Percentiles rank a stretch among this genome's conserved stretches.
phyloP scores from a whole-genome alignment of 2,797 vertebrate species.

The Anguilla megastoma region DNA sequence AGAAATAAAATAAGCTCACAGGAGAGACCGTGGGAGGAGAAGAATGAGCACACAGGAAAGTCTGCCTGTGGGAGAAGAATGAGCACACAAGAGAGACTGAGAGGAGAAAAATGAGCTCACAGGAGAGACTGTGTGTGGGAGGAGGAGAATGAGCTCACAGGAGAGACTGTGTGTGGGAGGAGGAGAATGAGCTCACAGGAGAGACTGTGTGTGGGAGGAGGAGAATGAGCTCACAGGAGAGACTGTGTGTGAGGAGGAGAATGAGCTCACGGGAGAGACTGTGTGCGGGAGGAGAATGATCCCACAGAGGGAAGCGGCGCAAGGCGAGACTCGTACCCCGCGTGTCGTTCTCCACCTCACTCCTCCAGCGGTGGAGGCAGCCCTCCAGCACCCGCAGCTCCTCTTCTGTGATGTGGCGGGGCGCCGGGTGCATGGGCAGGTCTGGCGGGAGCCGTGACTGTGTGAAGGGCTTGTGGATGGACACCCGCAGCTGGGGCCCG shows the following conservation, averaged over 20 bases:
- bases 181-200: neutral
- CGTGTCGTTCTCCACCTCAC: slow-evolving; percentile 95
- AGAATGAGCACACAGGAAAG: neutral
- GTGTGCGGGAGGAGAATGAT: neutral
- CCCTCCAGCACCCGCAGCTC: slow-evolving; percentile 92
- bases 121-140: neutral
- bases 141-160: too few relatives aligned
- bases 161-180: too few relatives aligned
- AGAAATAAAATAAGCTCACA: neutral
- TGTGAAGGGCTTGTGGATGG: slow-evolving; percentile 95
- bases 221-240: neutral
- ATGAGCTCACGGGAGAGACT: neutral
- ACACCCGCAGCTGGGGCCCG: slow-evolving; percentile 80
- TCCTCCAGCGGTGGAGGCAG: slow-evolving; percentile 97
- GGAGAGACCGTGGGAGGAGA: neutral
- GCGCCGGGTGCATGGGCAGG: slow-evolving; percentile 96
- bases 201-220: too few relatives aligned
- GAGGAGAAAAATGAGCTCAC: neutral
- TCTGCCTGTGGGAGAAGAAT: neutral
- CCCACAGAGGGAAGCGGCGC: neutral
- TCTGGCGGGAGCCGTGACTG: slow-evolving; percentile 92
- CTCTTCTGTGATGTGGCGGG: slow-evolving; percentile 91
- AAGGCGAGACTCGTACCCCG: slow-evolving; percentile 71
- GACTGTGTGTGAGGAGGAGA: neutral
- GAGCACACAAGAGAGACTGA: neutral